A percentile compares a stretch with the other conserved stretches of the same genome.
Conservation (phyloP, 2,888 invertebrate genomes). For the Cosmia pyralina region DNA sequence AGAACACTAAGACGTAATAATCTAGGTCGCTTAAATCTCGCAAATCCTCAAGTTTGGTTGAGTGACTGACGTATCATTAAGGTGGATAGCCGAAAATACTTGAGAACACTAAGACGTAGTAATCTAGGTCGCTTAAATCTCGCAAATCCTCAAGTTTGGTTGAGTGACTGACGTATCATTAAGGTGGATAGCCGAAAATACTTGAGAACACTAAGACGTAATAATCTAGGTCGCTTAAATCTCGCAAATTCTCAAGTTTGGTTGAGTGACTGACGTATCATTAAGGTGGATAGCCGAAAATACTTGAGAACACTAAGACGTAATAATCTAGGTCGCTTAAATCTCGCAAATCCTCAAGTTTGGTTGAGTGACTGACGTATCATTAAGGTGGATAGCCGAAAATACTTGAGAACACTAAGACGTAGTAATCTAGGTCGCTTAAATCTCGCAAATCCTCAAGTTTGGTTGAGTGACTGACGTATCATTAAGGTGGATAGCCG, state of each 20-base stretch:
- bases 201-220: too few species aligned
- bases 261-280: slow-evolving; percentile 11
- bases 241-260: slow-evolving; percentile 13
- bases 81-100: too few species aligned
- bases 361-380: slow-evolving; percentile 10
- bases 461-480: slow-evolving; percentile 15
- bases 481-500: background rate
- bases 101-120: too few species aligned
- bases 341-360: slow-evolving; percentile 13
- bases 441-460: slow-evolving; percentile 8
- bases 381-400: too few species aligned
- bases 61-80: slow-evolving; percentile 11
- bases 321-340: background rate
- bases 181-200: too few species aligned
- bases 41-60: slow-evolving; percentile 9
- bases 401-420: too few species aligned
- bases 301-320: too few species aligned
- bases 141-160: slow-evolving; percentile 9
- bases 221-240: slow-evolving; percentile 1
- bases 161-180: slow-evolving; percentile 9
- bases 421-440: background rate
- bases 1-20: background rate
- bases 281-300: too few species aligned
- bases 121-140: slow-evolving; percentile 9
- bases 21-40: slow-evolving; percentile 6